Base-by-base conservation (phyloP, 2,888 invertebrate genomes). In the Eledone cirrhosa region DNA sequence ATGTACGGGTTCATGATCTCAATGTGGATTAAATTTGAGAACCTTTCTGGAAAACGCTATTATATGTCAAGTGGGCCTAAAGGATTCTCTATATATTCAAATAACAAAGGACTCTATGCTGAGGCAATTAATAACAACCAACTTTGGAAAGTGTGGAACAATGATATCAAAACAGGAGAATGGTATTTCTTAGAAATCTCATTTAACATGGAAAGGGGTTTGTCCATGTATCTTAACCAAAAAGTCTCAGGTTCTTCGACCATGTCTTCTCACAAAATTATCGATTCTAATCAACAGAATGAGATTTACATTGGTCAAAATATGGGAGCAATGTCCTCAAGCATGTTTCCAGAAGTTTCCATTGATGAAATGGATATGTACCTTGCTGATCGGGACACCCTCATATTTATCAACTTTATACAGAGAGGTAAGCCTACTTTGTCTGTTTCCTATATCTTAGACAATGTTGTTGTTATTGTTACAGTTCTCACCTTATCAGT, bases 171-270 rank as follows among this genome's bases (percentile, higher is more conserved):
- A 63, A 78, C 82, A 2, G 86, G 84, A 22, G 78, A 48, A 29
- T 90, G 90, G 90, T 87, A 89, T 81, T 90, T 87, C 81, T 78
- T 90, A 24, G 90, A 90, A 82, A 77, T 89, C 41, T 86, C 89
- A 7, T 90, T 89, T 88, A 79, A 79, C 33, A 78, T 53, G 13
- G 79, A 82, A 27, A 80, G 79, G 24, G 86, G 90, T 7, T 79
- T 89, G 13, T 77, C 81, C 16, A 80, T 90, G 80, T 90, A 84
- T 79, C 79, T 88, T 3, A 83, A 90, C 81, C 85, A 85, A 27
- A 80, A 83, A 27, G 75, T 84, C 41, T 85, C 84, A 11, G 82
- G 83, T 16, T 74, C 77, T 31, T 84, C 86, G 76, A 48, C 77
- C 11, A 77, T 78, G 3, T 84, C 83, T 65, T 79, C 78, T 2